Evolutionary conservation across 1,140 invertebrate species (phyloP).

Genomic region (Coptotermes formosanus): DNA sequence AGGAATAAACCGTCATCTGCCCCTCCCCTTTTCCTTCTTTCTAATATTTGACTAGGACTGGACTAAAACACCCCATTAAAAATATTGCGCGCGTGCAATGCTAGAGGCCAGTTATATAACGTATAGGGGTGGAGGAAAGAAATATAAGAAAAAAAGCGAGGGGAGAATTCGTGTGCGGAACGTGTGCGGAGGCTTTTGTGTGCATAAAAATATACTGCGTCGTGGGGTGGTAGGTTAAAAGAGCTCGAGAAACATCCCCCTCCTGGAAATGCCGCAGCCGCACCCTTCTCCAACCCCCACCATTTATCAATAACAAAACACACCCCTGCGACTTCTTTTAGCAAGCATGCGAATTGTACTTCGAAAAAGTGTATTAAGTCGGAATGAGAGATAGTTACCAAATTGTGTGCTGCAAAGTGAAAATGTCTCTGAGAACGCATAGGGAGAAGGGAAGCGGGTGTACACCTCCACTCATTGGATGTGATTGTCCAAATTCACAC

Average conservation of each 20-base stretch:
- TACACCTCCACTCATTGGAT: too few species aligned
- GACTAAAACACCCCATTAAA: neutral
- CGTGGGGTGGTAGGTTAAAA: neutral
- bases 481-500: too few species aligned
- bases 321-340: slow-evolving; percentile 13
- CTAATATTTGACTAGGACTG: slow-evolving; percentile 12
- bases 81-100: neutral
- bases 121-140: neutral
- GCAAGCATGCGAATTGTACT: neutral
- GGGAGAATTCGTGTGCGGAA: neutral
- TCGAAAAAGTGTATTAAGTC: slow-evolving; percentile 5
- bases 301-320: slow-evolving; percentile 18
- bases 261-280: neutral
- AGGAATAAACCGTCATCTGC: neutral
- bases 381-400: neutral
- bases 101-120: neutral
- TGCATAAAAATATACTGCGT: slow-evolving; percentile 16
- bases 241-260: neutral
- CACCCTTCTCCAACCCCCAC: neutral
- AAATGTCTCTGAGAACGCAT: too few species aligned
- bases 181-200: slow-evolving; percentile 4
- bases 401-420: neutral
- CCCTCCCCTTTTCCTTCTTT: neutral
- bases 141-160: neutral
- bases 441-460: too few species aligned